A percentile compares a stretch with the other conserved stretches of the same genome.
phyloP scores from a whole-genome alignment of 2,888 invertebrate species.

The Philereme transversata region DNA sequence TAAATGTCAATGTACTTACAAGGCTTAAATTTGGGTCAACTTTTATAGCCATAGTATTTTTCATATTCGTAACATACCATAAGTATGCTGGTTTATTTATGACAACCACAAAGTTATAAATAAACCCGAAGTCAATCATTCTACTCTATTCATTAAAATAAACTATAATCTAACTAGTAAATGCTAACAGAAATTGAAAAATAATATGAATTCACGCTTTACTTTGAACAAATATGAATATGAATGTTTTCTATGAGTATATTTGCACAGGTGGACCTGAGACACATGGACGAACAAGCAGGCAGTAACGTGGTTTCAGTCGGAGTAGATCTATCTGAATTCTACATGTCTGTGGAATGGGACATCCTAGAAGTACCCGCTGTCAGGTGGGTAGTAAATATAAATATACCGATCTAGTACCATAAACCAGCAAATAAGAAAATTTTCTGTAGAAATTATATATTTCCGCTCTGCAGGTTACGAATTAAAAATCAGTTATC shows the following conservation, averaged over 20 bases:
- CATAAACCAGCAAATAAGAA: not conserved
- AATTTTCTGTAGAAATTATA: too few species aligned
- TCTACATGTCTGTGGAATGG: slow-evolving; percentile 99
- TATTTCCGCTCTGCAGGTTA: too few species aligned
- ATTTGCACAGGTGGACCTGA: slow-evolving; percentile 91
- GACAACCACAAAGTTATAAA: not conserved
- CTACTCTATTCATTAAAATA: not conserved
- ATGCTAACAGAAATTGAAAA: not conserved
- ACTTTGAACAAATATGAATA: slow-evolving; percentile 16
- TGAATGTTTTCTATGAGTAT: slow-evolving; percentile 41
- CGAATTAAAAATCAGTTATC: too few species aligned
- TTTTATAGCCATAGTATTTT: too few species aligned
- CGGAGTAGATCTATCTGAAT: slow-evolving; percentile 98
- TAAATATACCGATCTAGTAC: not conserved
- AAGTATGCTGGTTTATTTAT: not conserved
- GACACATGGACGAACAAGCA: slow-evolving; percentile 95
- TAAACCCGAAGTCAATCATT: not conserved
- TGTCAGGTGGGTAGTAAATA: slow-evolving; percentile 86
- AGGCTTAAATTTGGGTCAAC: not conserved
- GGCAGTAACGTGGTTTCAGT: slow-evolving; percentile 95
- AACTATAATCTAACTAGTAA: not conserved
- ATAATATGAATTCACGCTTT: slow-evolving; percentile 5
- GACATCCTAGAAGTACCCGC: slow-evolving; percentile 98
- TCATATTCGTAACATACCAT: not conserved
- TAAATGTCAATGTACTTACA: slow-evolving; percentile 7